Conservation (phyloP, 1,140 invertebrate genomes). For the Dolichoris vasculosae region DNA sequence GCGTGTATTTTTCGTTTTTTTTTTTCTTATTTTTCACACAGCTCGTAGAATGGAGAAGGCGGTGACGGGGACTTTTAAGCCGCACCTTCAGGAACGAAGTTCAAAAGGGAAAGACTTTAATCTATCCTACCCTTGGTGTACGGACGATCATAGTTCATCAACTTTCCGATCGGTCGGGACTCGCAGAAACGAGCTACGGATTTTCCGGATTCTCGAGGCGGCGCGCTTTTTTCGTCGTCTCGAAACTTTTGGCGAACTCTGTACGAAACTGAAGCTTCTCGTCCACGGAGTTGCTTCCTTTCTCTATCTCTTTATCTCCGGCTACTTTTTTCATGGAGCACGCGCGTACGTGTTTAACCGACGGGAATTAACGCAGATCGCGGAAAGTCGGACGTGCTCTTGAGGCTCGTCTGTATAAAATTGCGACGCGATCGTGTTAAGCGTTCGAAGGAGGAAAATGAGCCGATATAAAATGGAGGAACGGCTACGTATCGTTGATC, state of each 20-base stretch:
- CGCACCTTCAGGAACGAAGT: constrained; percentile 29
- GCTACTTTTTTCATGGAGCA: constrained; percentile 26
- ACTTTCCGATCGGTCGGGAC: constrained; percentile 35
- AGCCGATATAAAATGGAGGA: background rate
- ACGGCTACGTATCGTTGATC: background rate
- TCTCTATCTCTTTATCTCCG: constrained; percentile 1
- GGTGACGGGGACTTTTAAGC: background rate
- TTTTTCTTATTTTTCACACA: background rate
- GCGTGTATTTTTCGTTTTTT: too few species aligned
- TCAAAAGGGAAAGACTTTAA: constrained; percentile 49
- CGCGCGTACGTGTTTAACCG: constrained; percentile 57
- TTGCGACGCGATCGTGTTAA: constrained; percentile 6
- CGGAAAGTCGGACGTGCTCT: constrained; percentile 61
- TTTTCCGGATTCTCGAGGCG: constrained; percentile 36
- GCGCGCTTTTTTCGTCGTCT: background rate
- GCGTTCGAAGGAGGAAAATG: background rate
- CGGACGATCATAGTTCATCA: constrained; percentile 51
- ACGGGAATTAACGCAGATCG: constrained; percentile 64
- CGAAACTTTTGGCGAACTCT: constrained; percentile 31
- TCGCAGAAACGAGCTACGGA: background rate
- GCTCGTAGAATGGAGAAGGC: background rate
- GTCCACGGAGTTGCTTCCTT: background rate
- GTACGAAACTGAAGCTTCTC: background rate
- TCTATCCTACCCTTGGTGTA: constrained; percentile 22
- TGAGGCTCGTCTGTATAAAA: constrained; percentile 23